Percentiles rank a stretch among this genome's conserved stretches.
Evolutionary conservation across 1,140 invertebrate species (phyloP).

Genomic region (Drosophila albomicans): DNA sequence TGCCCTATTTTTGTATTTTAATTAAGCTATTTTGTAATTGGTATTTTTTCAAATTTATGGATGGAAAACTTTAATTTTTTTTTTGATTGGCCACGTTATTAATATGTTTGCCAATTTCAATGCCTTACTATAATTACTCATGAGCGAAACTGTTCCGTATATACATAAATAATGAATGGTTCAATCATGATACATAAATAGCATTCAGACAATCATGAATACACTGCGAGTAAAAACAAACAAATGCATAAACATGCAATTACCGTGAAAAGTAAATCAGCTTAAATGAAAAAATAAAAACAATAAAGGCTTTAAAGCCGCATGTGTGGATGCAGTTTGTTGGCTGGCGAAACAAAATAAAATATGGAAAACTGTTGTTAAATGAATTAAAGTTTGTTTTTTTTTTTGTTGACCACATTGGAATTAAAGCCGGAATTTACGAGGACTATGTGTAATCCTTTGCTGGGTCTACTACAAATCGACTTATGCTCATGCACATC

Average conservation of each 20-base stretch:
- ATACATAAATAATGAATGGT: constrained; percentile 16
- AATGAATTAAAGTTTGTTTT: constrained; percentile 28
- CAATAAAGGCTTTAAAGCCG: constrained; percentile 26
- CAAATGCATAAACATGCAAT: constrained; percentile 14
- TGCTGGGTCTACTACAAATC: constrained; percentile 5
- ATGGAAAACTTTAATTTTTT: too few species aligned
- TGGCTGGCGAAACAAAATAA: neutral
- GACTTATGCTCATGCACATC: neutral
- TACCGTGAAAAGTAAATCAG: constrained; percentile 45
- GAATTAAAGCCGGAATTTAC: constrained; percentile 38
- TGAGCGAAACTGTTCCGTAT: constrained; percentile 19
- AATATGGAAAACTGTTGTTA: neutral
- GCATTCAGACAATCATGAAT: neutral
- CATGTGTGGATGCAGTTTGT: neutral
- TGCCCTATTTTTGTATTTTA: too few species aligned
- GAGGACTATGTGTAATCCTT: constrained; percentile 31
- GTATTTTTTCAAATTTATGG: too few species aligned
- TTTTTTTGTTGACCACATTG: constrained; percentile 27
- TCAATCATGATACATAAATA: neutral
- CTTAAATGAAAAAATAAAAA: constrained; percentile 40
- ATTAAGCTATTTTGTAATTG: neutral
- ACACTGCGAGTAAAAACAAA: constrained; percentile 7
- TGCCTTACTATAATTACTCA: constrained; percentile 4
- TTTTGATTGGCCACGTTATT: neutral
- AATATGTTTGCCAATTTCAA: constrained; percentile 4